phyloP scores from a whole-genome alignment of 2,113 vertebrate genomes.

The Myiozetetes cayanensis region DNA sequence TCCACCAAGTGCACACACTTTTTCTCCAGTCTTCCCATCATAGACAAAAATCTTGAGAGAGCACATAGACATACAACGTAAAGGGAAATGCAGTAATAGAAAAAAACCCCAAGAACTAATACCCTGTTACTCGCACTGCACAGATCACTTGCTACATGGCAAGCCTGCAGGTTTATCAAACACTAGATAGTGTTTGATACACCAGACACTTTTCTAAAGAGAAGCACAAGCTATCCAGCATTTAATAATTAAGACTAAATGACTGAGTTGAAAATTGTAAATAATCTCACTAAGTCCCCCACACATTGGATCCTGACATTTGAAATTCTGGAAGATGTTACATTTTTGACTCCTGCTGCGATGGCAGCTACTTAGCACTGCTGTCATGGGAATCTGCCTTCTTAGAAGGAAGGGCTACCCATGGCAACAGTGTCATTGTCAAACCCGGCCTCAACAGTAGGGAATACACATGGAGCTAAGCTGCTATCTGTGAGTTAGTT shows the following conservation, averaged over 20 bases:
- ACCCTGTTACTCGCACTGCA: background rate
- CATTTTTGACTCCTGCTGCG: background rate
- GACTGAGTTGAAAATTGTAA: background rate
- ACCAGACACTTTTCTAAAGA: background rate
- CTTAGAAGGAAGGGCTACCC: background rate
- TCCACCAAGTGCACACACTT: conserved; percentile 79
- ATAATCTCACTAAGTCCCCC: background rate
- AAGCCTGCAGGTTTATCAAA: background rate
- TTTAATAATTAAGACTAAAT: background rate
- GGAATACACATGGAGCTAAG: background rate
- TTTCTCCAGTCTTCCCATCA: conserved; percentile 86
- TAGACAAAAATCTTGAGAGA: conserved; percentile 84
- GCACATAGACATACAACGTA: background rate
- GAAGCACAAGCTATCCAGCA: background rate
- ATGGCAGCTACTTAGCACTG: background rate
- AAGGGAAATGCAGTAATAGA: background rate
- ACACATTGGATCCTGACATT: background rate
- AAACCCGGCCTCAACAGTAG: background rate
- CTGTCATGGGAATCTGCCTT: background rate
- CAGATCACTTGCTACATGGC: background rate
- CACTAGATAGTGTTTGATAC: background rate
- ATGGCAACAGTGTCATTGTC: background rate
- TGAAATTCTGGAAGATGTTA: background rate
- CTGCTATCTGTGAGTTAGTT: background rate
- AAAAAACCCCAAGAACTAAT: background rate